A percentile compares a stretch with the other conserved stretches of the same genome.
phyloP scores from a whole-genome alignment of 2,888 invertebrate genomes.

The Microplitis deprimator region DNA sequence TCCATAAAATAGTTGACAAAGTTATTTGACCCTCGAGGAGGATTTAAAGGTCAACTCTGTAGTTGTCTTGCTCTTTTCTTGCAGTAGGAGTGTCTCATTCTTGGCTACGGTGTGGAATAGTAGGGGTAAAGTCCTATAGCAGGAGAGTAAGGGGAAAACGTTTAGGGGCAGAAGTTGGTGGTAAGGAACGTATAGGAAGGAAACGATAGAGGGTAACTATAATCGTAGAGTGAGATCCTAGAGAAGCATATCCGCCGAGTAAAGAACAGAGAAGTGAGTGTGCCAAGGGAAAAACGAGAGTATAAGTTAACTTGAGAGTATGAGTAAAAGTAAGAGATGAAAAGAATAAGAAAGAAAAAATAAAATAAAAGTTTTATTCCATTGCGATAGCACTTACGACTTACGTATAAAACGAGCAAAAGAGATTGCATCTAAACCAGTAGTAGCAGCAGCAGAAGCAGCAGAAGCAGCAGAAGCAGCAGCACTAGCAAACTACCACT shows the following conservation, averaged over 20 bases:
- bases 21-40: slow-evolving; percentile 30
- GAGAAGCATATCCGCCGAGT: neutral
- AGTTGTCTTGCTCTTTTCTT: neutral
- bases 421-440: slow-evolving; percentile 47
- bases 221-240: neutral
- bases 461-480: neutral
- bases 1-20: slow-evolving; percentile 19
- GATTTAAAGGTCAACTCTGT: slow-evolving; percentile 31
- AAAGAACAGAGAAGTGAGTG: neutral
- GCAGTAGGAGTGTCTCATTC: neutral
- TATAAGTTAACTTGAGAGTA: slow-evolving; percentile 34
- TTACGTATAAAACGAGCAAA: slow-evolving; percentile 23
- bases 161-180: slow-evolving; percentile 24
- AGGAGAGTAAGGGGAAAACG: neutral
- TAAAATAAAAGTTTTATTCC: neutral
- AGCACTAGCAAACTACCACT: too few relatives aligned
- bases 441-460: slow-evolving; percentile 18
- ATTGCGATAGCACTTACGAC: slow-evolving; percentile 18
- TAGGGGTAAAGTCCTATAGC: neutral
- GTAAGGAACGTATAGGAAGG: slow-evolving; percentile 17
- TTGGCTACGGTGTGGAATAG: neutral
- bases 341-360: slow-evolving; percentile 28
- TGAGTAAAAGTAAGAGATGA: slow-evolving; percentile 38
- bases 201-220: slow-evolving; percentile 26
- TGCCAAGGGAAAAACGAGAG: slow-evolving; percentile 1